Conservation (phyloP, 2,888 invertebrate genomes). For the Zelleria hepariella region DNA sequence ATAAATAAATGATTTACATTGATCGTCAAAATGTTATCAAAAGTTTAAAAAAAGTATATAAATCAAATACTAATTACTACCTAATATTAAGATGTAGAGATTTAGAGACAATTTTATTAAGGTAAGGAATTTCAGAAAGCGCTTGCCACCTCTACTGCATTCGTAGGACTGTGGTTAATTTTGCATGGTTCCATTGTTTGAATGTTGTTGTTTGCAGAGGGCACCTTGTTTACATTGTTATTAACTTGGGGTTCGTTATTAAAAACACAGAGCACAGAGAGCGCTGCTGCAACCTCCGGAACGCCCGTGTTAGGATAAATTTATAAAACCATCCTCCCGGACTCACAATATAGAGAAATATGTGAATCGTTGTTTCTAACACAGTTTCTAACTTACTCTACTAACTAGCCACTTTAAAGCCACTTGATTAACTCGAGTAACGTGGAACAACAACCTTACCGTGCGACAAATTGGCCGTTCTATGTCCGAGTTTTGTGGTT, state of each 20-base stretch:
- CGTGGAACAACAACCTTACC: no score
- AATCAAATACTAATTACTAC: no score
- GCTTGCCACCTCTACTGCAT: neutral
- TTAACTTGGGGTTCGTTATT: conserved; percentile 51
- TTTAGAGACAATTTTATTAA: no score
- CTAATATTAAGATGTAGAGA: no score
- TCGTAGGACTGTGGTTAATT: conserved; percentile 30
- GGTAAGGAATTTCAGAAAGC: neutral
- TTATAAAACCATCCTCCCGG: neutral
- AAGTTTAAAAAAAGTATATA: no score
- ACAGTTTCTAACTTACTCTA: conserved; percentile 2
- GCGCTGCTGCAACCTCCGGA: neutral
- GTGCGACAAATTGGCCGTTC: no score
- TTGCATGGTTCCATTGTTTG: conserved; percentile 31
- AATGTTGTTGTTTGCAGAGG: conserved; percentile 37
- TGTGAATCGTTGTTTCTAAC: neutral
- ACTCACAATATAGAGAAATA: neutral
- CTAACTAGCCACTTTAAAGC: conserved; percentile 12
- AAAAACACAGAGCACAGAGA: conserved; percentile 23
- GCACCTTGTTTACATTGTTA: conserved; percentile 37
- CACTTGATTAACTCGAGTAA: neutral
- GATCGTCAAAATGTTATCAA: no score
- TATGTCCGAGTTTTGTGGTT: no score
- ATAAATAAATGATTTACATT: no score
- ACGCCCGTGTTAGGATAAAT: neutral